A percentile compares a stretch with the other conserved stretches of the same genome.
These are phyloP conservation scores for Caracal caracal DNA, from an alignment of 2,113 vertebrate species.

Conservation along the genomic window DNA sequence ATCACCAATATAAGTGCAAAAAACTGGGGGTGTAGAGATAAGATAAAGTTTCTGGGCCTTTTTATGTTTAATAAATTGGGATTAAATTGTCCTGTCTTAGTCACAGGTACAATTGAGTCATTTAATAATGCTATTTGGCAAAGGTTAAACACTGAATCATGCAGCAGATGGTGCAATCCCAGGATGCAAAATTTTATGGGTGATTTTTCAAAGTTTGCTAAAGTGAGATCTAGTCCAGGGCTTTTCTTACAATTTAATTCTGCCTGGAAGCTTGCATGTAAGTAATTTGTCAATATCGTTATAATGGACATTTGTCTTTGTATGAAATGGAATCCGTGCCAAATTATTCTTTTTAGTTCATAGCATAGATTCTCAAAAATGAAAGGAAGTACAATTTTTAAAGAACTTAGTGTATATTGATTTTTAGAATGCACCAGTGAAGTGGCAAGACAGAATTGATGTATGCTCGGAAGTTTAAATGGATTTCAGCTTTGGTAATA, in stretches of 20 bases:
- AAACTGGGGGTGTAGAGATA: neutral
- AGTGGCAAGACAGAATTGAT: conserved; percentile 23
- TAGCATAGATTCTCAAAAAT: conserved; percentile 58
- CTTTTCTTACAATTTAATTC: conserved; percentile 64
- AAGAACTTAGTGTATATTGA: conserved; percentile 47
- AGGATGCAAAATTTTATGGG: conserved; percentile 52
- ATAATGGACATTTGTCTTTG: conserved; percentile 54
- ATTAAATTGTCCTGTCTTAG: neutral
- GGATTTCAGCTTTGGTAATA: conserved; percentile 59
- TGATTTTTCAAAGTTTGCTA: conserved; percentile 62
- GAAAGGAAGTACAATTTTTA: conserved; percentile 60
- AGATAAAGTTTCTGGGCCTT: neutral
- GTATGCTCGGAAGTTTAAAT: neutral
- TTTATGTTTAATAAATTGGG: conserved; percentile 7
- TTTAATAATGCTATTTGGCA: neutral
- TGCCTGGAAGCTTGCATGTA: conserved; percentile 17
- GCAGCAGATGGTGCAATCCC: conserved; percentile 65
- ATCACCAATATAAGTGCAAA: neutral
- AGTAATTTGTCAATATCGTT: conserved; percentile 61
- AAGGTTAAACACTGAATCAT: conserved; percentile 17
- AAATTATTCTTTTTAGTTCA: conserved; percentile 62
- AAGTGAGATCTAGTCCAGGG: neutral
- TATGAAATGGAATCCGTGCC: conserved; percentile 49
- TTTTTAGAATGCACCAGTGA: conserved; percentile 56
- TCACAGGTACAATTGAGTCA: conserved; percentile 50